These are phyloP conservation scores for Rhinatrema bivittatum DNA, from an alignment of 2,797 vertebrate genomes.

Conservation along the genomic window DNA sequence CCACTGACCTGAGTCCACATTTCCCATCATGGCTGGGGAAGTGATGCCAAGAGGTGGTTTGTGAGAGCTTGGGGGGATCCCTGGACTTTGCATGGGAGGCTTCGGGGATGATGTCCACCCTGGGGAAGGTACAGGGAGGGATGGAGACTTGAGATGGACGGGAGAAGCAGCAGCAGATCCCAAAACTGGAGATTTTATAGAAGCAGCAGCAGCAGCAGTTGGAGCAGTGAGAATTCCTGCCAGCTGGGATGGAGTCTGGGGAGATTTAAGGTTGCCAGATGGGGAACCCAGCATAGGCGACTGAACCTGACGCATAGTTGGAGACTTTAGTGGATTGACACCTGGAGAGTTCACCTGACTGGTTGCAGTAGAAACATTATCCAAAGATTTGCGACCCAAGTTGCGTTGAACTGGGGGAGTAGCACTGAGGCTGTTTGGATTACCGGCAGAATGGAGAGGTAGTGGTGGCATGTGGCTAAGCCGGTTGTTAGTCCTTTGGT, in stretches of 20 bases:
- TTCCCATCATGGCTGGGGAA: slow-evolving; percentile 92
- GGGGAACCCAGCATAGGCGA: slow-evolving; percentile 97
- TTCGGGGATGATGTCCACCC: slow-evolving; percentile 97
- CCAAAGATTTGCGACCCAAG: slow-evolving; percentile 86
- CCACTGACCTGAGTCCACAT: slow-evolving; percentile 81
- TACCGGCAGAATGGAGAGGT: slow-evolving; percentile 71
- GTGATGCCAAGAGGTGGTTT: slow-evolving; percentile 90
- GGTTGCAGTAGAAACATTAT: slow-evolving; percentile 77
- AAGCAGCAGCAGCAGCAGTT: slow-evolving; percentile 77
- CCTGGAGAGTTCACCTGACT: slow-evolving; percentile 90
- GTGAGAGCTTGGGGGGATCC: slow-evolving; percentile 82
- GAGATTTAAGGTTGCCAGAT: slow-evolving; percentile 95
- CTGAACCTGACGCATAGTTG: slow-evolving; percentile 93
- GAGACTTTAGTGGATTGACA: slow-evolving; percentile 92
- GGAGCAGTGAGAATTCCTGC: slow-evolving; percentile 92
- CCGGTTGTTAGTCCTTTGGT: slow-evolving; percentile 91
- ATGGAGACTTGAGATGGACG: slow-evolving; percentile 98
- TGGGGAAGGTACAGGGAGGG: slow-evolving; percentile 92
- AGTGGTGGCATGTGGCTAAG: slow-evolving; percentile 92
- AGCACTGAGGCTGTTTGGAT: slow-evolving; percentile 65
- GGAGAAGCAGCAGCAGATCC: slow-evolving; percentile 97
- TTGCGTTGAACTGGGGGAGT: slow-evolving; percentile 69
- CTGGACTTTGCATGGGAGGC: slow-evolving; percentile 96
- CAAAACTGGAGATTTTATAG: slow-evolving; percentile 96
- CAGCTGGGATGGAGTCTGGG: slow-evolving; percentile 95